These are phyloP conservation scores for Centrocercus urophasianus DNA, from an alignment of 2,113 vertebrate species.

Conservation along the genomic window DNA sequence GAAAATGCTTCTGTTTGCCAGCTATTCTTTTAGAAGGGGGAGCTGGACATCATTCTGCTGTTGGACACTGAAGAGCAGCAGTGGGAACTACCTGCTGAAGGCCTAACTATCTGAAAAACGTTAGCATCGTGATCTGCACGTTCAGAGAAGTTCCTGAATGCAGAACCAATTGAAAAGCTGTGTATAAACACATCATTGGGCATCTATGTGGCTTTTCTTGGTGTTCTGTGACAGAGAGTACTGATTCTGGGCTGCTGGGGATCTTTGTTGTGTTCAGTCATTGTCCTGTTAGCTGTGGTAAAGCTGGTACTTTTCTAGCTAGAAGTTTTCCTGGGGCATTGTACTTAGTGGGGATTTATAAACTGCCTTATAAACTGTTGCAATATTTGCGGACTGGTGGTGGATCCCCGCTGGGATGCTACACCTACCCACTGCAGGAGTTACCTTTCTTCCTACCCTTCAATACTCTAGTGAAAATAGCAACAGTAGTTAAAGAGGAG, in stretches of 20 bases:
- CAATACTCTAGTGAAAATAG: constrained; percentile 17
- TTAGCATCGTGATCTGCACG: constrained; percentile 77
- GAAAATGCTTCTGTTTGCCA: constrained; percentile 45
- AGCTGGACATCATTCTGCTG: constrained; percentile 87
- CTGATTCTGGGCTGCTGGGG: not conserved
- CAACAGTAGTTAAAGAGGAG: not conserved
- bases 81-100: constrained; percentile 61
- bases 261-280: constrained; percentile 11
- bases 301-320: not conserved
- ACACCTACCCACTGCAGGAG: too few species aligned
- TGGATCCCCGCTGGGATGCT: not conserved
- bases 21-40: constrained; percentile 91
- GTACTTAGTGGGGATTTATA: not conserved
- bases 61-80: constrained; percentile 69
- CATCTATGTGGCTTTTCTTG: constrained; percentile 58
- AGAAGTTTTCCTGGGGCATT: not conserved
- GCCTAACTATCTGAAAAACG: constrained; percentile 78
- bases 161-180: constrained; percentile 73
- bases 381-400: not conserved
- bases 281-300: not conserved
- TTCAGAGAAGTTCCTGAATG: constrained; percentile 79
- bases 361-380: not conserved
- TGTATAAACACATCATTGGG: constrained; percentile 85
- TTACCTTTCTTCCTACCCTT: too few species aligned
- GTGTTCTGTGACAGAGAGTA: not conserved